These are phyloP conservation scores for Esox niger DNA, from an alignment of 2,113 vertebrate species.

Conservation along the genomic window DNA sequence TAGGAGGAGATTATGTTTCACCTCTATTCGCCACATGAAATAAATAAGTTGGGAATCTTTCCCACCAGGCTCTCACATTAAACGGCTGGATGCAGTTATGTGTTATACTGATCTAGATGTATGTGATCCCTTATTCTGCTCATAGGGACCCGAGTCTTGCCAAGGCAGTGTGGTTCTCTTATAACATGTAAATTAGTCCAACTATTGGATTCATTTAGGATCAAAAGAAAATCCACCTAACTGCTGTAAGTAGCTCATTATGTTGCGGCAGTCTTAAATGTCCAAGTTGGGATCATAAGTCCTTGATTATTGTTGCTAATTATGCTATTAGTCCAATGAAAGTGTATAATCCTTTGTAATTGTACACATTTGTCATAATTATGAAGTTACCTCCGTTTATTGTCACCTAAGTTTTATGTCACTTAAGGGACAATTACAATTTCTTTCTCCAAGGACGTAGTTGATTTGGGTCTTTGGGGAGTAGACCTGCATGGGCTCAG, in stretches of 20 bases:
- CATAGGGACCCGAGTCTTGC: too few species aligned
- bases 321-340: conserved; percentile 60
- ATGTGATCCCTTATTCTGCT: too few species aligned
- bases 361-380: conserved; percentile 65
- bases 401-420: conserved; percentile 61
- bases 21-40: too few species aligned
- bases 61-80: too few species aligned
- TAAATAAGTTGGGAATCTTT: too few species aligned
- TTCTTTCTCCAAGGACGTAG: conserved; percentile 48
- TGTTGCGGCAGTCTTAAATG: conserved; percentile 52
- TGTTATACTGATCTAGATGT: too few species aligned
- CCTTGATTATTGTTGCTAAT: conserved; percentile 68
- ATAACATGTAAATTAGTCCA: not conserved
- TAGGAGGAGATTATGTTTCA: too few species aligned
- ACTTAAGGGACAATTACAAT: conserved; percentile 25
- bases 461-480: not conserved
- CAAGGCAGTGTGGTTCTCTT: too few species aligned
- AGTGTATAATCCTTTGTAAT: conserved; percentile 58
- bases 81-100: too few species aligned
- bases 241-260: conserved; percentile 48
- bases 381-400: conserved; percentile 49
- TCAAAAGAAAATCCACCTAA: not conserved
- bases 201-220: not conserved
- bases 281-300: conserved; percentile 58
- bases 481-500: not conserved